Evolutionary conservation across 2,113 vertebrate genomes (phyloP).

Genomic region (Peromyscus maniculatus): DNA sequence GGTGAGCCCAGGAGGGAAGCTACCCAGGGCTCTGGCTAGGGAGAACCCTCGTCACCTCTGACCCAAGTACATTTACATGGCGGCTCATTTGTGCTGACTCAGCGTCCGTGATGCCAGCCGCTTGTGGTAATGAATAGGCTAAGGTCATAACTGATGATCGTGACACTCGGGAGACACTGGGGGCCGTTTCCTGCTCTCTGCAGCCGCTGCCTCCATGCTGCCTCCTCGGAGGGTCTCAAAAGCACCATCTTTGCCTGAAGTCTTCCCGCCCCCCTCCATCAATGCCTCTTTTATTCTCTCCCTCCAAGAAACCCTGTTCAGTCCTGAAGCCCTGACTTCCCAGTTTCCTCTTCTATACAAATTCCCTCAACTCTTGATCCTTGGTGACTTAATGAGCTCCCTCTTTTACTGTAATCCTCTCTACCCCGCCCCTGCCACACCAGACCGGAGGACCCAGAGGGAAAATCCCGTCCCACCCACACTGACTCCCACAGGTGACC

Average conservation of each 20-base stretch:
- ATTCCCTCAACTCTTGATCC: background rate
- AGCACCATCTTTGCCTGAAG: background rate
- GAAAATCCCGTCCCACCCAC: background rate
- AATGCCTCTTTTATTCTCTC: background rate
- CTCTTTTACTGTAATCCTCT: background rate
- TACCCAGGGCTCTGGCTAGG: background rate
- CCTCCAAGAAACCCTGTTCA: background rate
- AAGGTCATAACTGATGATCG: background rate
- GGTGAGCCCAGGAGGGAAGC: accelerated
- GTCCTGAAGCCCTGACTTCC: background rate
- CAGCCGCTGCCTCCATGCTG: no score
- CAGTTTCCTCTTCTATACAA: background rate
- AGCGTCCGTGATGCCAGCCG: background rate
- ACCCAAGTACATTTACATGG: background rate
- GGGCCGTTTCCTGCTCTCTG: background rate
- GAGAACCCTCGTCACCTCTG: background rate
- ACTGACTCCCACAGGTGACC: background rate
- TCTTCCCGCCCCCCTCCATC: no score
- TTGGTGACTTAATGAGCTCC: background rate
- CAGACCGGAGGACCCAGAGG: background rate
- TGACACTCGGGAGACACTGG: background rate
- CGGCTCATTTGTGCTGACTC: background rate
- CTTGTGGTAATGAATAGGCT: background rate
- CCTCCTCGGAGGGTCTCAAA: background rate
- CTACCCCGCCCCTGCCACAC: background rate